These are phyloP conservation scores for Euura lappo DNA, from an alignment of 1,140 invertebrate genomes.

Conservation along the genomic window DNA sequence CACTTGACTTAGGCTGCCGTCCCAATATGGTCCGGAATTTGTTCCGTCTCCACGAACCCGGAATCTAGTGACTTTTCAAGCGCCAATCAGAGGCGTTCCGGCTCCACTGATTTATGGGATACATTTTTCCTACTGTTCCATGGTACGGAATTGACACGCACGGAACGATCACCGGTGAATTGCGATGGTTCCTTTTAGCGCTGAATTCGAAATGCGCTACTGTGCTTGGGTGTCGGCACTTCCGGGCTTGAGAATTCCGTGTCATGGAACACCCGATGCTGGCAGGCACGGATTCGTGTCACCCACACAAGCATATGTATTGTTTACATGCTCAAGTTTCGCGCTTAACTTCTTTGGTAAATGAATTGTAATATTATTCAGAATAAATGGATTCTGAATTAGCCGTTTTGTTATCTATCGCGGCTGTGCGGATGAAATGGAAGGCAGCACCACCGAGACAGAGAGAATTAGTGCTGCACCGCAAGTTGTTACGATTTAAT, in stretches of 20 bases:
- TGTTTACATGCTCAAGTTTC: not conserved
- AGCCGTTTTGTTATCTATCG: not conserved
- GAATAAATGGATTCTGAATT: not conserved
- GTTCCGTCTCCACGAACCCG: not conserved
- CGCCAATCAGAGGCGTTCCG: not conserved
- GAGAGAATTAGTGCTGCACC: not conserved
- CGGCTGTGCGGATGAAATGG: not conserved
- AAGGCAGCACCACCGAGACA: not conserved
- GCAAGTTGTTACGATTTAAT: slow-evolving; percentile 2
- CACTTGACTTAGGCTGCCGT: too few relatives aligned
- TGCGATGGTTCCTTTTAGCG: not conserved
- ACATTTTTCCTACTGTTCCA: not conserved
- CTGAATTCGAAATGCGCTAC: not conserved
- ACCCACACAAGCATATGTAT: not conserved
- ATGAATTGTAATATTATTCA: slow-evolving; percentile 1
- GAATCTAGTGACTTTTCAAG: not conserved
- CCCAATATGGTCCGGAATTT: not conserved
- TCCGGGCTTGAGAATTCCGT: not conserved
- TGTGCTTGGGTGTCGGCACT: not conserved
- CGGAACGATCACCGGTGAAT: not conserved
- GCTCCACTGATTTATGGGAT: not conserved
- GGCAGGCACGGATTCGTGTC: not conserved
- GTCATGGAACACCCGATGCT: not conserved
- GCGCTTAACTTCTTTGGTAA: not conserved
- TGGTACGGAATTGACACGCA: not conserved